Base-by-base conservation (phyloP, 2,113 vertebrate genomes). In the Leucosticte australis region DNA sequence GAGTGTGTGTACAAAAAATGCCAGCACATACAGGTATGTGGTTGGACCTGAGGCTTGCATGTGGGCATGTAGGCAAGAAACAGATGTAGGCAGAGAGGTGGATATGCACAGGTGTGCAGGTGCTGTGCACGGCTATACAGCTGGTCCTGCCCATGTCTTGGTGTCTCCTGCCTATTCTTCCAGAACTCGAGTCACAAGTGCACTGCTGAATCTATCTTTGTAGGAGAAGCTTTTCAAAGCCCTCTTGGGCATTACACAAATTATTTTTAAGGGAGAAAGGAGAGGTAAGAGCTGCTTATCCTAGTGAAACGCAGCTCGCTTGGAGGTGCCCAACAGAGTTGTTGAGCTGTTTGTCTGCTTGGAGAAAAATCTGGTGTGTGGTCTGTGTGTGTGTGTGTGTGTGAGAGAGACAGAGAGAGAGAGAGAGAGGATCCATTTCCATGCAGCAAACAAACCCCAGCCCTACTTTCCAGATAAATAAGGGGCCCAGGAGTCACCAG, bases 1-100 rank as follows among this genome's bases (percentile, higher is more conserved):
- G 0, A 33, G 6, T 20, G 31, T 56, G 49, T 0, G 0, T 46
- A n/a, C 16, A 33, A 46, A 31, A 46, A 2, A 6, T 55, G 62
- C 23, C n/a, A 47, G 33, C 16, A 21, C 49, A 56, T 13, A 5
- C 19, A 13, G 30, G 30, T 31, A 3, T 12, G 27, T 69, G 44
- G 15, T 63, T 76, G 57, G 49, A 50, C 33, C 31, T 2, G 2
- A 39, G 19, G 11, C 46, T 4, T 33, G 28, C 33, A 7, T 16
- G 13, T 57, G 64, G 28, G 20, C 59, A 20, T 5, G 11, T 13
- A 5, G 24, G 44, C 2, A 4, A 2, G 67, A 88, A 73, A 31
- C 4, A 30, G 57, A 35, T 39, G 11, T 33, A 39, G 33, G 37
- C 39, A 65, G 31, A 69, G 67, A 47, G 9, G 12, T 33, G 60